Conservation (phyloP, 2,888 invertebrate genomes). For the Apeira syringaria region DNA sequence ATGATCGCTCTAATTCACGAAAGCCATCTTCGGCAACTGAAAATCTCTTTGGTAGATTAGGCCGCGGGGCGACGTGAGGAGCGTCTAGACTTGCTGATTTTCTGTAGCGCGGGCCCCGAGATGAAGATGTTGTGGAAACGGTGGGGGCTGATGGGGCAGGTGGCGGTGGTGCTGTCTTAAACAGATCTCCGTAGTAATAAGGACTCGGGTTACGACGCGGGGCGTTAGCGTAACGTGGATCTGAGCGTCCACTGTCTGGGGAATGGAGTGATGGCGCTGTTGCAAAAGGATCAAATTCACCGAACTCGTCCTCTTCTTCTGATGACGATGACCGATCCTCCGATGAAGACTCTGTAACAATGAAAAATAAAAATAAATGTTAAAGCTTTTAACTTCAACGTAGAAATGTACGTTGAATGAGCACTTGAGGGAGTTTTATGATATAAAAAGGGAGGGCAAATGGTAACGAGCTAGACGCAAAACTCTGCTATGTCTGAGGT, state of each 20-base stretch:
- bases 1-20: conserved; percentile 79
- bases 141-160: conserved; percentile 78
- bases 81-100: conserved; percentile 90
- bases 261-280: conserved; percentile 86
- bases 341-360: conserved; percentile 71
- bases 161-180: conserved; percentile 75
- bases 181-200: conserved; percentile 92
- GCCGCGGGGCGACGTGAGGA: conserved; percentile 86
- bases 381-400: background rate
- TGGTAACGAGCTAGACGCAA: conserved; percentile 52
- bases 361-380: background rate
- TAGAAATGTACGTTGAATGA: too few species aligned
- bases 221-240: conserved; percentile 80
- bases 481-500: conserved; percentile 47
- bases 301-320: conserved; percentile 84
- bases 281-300: conserved; percentile 77
- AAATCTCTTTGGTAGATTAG: conserved; percentile 86
- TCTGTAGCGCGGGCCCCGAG: conserved; percentile 84
- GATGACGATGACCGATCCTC: conserved; percentile 78
- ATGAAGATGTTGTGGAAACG: conserved; percentile 68
- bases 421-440: conserved; percentile 17
- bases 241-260: conserved; percentile 86
- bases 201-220: conserved; percentile 90
- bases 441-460: conserved; percentile 39
- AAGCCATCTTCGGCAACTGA: conserved; percentile 89